Evolutionary conservation across 2,113 vertebrate genomes (phyloP).

Genomic region (Melanerpes aurifrons): DNA sequence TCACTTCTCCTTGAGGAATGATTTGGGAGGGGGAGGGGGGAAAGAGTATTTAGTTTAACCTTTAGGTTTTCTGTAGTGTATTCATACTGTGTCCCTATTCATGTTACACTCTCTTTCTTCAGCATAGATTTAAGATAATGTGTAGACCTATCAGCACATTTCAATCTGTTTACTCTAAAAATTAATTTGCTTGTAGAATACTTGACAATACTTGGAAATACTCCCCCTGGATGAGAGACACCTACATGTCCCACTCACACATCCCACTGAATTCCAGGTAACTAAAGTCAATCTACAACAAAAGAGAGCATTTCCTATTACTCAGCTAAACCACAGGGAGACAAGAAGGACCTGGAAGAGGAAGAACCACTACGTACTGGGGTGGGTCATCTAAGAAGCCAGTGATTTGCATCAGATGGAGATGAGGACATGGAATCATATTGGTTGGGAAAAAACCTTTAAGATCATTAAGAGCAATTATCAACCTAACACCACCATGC

Average conservation of each 20-base stretch:
- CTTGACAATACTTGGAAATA: neutral
- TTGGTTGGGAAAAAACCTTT: too few relatives aligned
- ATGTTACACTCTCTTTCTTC: neutral
- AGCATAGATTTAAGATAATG: neutral
- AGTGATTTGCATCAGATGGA: neutral
- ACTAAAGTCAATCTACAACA: neutral
- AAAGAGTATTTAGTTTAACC: neutral
- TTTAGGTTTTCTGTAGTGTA: neutral
- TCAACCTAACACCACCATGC: too few relatives aligned
- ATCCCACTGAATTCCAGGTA: neutral
- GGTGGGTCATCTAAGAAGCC: neutral
- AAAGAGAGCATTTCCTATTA: neutral
- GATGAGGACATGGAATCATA: neutral
- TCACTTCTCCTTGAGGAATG: neutral
- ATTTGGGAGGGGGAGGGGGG: neutral
- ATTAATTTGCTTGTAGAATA: neutral
- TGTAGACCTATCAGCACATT: neutral
- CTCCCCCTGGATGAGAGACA: neutral
- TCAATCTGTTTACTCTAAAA: neutral
- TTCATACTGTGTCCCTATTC: neutral
- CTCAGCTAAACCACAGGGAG: neutral
- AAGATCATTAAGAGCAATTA: too few relatives aligned
- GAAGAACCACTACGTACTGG: neutral
- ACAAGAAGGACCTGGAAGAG: neutral
- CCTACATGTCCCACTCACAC: neutral